Base-by-base conservation (phyloP, 2,888 invertebrate species). In the Macaria notata region DNA sequence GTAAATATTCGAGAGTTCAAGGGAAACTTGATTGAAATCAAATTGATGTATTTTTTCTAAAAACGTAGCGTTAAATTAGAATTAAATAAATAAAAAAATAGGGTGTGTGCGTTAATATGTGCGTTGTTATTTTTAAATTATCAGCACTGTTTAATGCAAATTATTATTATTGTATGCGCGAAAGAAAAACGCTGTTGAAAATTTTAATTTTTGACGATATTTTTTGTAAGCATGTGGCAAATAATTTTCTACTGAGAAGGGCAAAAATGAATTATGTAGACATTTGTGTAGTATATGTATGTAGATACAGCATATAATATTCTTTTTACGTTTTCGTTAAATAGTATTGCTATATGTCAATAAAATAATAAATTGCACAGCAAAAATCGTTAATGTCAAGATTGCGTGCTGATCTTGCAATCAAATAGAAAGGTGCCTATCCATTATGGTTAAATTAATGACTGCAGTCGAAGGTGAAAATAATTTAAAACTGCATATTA, bases 41-140 rank as follows among this genome's bases (percentile, higher is more conserved):
- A 76, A 78, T 73, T 66, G 70, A 79, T 77, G 80, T 81, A 79
- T 81, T 81, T 82, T 81, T 82, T 80, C 81, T 78, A 80, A 76
- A 76, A 68, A 52, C 67, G 64, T 70, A 71, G 67, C 9, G 56
- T 71, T 61, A 70, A 71, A 38, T 3, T 43, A 50, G 50, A 29
- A 9, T 19, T 50, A 36, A 41, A 41, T 41, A 9, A 66, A 74
- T 75, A 41, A 46, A 46, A 44, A 50, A 49, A 49, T 39, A 54
- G 44, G 69, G 72, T 65, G 76, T 71, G 70, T 65, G 66, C 64
- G 57, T 58, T 49, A 73, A 70, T 62, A 72, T 72, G 75, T 74
- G 75, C 73, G 76, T 73, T 74, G 73, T 53, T 73, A 74, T 75
- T 78, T 79, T 70, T 73, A 41, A 49, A 46, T 51, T 63, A 57